A percentile compares a stretch with the other conserved stretches of the same genome.
These are phyloP conservation scores for Aptenodytes patagonicus DNA, from an alignment of 2,113 vertebrate genomes.

Conservation along the genomic window DNA sequence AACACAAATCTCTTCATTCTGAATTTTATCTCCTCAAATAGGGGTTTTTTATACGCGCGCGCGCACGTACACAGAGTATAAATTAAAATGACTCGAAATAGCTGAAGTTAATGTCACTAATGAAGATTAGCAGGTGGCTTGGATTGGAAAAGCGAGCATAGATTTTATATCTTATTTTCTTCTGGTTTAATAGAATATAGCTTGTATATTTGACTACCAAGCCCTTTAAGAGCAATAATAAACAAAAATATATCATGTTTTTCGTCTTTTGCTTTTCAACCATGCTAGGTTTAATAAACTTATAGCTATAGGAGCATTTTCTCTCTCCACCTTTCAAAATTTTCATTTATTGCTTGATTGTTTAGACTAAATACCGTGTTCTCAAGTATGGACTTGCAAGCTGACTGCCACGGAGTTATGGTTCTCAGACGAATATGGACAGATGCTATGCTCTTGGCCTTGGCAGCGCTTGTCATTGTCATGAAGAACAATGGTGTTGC, in stretches of 20 bases:
- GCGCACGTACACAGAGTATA: neutral
- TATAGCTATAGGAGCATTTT: neutral
- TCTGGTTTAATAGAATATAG: constrained; percentile 56
- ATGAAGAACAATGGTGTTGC: neutral
- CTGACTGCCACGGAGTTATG: neutral
- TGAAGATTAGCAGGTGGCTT: constrained; percentile 39
- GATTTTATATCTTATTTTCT: constrained; percentile 68
- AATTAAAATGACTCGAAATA: constrained; percentile 29
- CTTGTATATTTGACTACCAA: constrained; percentile 55
- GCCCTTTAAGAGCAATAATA: constrained; percentile 79
- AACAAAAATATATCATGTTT: constrained; percentile 62
- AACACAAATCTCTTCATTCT: neutral
- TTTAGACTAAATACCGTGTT: neutral
- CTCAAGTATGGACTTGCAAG: neutral
- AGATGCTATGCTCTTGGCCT: neutral
- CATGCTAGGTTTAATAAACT: constrained; percentile 36
- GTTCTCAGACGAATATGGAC: neutral
- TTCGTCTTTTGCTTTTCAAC: constrained; percentile 58
- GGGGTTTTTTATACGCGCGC: neutral
- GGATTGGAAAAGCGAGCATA: constrained; percentile 29
- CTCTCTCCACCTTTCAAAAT: neutral
- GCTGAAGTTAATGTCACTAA: constrained; percentile 28
- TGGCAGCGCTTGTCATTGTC: neutral
- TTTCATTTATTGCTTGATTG: neutral
- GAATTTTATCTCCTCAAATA: neutral